Conservation (phyloP, 2,888 invertebrate genomes). For the Pristionchus maxplancki region DNA sequence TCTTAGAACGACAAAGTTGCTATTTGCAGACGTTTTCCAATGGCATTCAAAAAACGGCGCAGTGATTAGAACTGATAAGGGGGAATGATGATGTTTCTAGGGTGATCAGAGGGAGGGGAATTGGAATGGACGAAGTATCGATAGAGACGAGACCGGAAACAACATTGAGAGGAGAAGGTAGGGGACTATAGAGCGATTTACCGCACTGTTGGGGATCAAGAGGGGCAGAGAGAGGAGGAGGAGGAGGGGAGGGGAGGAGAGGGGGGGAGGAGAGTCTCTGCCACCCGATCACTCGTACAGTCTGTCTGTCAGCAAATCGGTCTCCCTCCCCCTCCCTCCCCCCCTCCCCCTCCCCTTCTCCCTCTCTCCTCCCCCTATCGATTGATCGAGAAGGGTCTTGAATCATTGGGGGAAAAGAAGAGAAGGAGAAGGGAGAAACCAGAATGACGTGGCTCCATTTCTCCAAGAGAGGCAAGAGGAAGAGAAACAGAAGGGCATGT, state of each 20-base stretch:
- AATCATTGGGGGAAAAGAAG: constrained; percentile 26
- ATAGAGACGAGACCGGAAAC: constrained; percentile 31
- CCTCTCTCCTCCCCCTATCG: constrained; percentile 10
- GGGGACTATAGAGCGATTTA: constrained; percentile 48
- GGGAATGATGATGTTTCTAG: not conserved
- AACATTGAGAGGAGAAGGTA: not conserved
- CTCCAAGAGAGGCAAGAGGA: not conserved
- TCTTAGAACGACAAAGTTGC: not conserved
- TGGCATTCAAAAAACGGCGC: not conserved
- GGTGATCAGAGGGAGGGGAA: not conserved
- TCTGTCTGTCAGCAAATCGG: constrained; percentile 41
- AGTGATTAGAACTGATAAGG: constrained; percentile 37
- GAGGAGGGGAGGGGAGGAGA: not conserved
- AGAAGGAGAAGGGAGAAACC: constrained; percentile 24
- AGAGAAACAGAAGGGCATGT: not conserved
- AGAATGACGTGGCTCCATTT: constrained; percentile 25
- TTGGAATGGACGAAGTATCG: not conserved
- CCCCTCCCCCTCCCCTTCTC: not conserved
- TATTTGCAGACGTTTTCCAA: not conserved
- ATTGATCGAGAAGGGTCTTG: constrained; percentile 42
- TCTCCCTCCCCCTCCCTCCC: constrained; percentile 15
- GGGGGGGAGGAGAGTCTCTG: constrained; percentile 7
- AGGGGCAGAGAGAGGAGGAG: not conserved
- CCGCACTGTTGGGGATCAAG: constrained; percentile 49
- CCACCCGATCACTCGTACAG: constrained; percentile 40